phyloP scores from a whole-genome alignment of 2,113 vertebrate species.

The Otocyon megalotis region DNA sequence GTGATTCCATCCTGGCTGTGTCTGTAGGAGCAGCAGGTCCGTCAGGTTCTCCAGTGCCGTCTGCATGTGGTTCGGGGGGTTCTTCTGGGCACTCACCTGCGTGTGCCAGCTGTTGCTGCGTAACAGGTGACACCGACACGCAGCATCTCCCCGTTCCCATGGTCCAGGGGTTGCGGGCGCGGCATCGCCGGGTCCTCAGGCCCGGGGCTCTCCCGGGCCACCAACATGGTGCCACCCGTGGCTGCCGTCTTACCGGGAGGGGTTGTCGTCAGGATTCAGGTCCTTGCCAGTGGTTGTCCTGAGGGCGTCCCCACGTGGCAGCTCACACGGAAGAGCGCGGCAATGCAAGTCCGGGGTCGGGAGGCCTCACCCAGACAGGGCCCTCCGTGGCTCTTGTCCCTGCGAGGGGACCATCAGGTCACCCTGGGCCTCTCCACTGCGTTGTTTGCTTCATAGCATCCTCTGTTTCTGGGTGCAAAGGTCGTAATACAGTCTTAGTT shows the following conservation, averaged over 20 bases:
- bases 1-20: neutral
- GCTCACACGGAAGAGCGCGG: neutral
- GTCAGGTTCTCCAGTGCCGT: neutral
- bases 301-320: neutral
- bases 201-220: neutral
- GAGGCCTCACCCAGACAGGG: neutral
- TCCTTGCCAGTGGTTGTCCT: neutral
- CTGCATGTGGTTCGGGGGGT: neutral
- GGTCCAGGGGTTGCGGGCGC: neutral
- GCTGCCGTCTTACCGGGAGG: neutral
- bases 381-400: neutral
- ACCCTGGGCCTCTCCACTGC: fast-evolving
- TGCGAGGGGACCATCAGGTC: neutral
- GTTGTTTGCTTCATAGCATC: fast-evolving
- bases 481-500: neutral
- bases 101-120: neutral
- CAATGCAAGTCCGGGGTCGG: neutral
- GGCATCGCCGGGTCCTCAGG: neutral
- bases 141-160: fast-evolving
- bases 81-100: neutral
- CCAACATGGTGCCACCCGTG: fast-evolving
- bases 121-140: neutral
- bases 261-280: neutral
- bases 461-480: neutral
- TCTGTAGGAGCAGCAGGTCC: neutral